Base-by-base conservation (phyloP, 2,797 vertebrate species). In the Streptopelia turtur region DNA sequence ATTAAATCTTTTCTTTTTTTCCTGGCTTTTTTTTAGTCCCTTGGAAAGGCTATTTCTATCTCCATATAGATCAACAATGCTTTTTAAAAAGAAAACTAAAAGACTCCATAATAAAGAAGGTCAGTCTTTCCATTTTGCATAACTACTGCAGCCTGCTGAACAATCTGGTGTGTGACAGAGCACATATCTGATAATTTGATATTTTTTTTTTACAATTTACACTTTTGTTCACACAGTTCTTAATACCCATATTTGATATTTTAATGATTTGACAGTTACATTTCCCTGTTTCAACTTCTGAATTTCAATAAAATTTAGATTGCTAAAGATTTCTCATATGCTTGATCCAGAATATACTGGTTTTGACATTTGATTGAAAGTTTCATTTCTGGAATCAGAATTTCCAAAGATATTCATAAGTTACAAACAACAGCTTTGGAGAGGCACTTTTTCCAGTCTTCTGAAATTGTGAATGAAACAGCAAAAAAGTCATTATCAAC, bases 251-350 rank as follows among this genome's bases (percentile, higher is more conserved):
- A 89, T 69, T 74, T 91, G 39, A 64, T 81, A 94, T 75, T 88
- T 91, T 78, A 93, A 92, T 66, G 10, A 78, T 60, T 71, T 91
- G 52, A 90, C 35, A 90, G 85, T 57, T 93, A 81, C 15, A 56
- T 33, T 91, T 27, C 76, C 27, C 25, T 52, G 22, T 75, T 94
- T 81, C 69, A 86, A 15, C 28, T 60, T 88, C 35, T 49, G 53
- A 83, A 71, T 86, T 87, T 88, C 65, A 86, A 41, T 28, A 81
- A 60, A 88, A 86, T 57, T 81, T 83, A 60, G 25, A 53, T 75
- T 78, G 25, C 28, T 93, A 45, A 68, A 81, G 57, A 80, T 78
- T 81, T 90, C 22, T 90, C 5, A 3, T 65, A n/a, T 1, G 0
- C 61, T 68, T 71, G 27, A 81, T 72, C 35, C 39, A 91, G 69